Conservation (phyloP, 2,113 vertebrate species). For the Nothocercus nigrocapillus region DNA sequence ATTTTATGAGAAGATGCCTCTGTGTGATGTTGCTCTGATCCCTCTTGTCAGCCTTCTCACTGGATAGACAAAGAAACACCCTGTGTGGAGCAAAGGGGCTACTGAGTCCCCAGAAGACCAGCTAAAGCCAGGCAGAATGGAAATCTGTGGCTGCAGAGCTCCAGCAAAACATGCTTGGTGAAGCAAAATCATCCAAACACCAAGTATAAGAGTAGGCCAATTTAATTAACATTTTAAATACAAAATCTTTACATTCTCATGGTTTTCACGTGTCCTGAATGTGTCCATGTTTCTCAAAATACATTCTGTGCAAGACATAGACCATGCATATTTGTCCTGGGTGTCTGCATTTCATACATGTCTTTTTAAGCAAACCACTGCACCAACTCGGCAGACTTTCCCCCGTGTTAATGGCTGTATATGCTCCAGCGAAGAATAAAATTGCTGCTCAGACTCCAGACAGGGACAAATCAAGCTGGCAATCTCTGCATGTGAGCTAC, state of each 20-base stretch:
- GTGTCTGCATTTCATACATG: background rate
- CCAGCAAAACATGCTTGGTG: background rate
- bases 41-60: no score
- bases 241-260: background rate
- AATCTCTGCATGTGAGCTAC: background rate
- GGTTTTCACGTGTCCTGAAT: background rate
- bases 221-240: background rate
- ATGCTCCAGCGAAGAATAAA: background rate
- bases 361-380: background rate
- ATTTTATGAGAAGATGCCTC: background rate
- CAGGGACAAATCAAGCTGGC: background rate
- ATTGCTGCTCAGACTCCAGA: background rate
- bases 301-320: background rate
- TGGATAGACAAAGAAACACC: background rate
- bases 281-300: background rate
- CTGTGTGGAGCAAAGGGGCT: fast-evolving
- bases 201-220: background rate
- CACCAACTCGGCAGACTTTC: background rate
- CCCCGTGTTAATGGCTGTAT: background rate
- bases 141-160: background rate
- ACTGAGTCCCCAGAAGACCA: background rate
- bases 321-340: background rate
- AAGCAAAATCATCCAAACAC: background rate
- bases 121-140: background rate
- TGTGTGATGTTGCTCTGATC: no score